Percentiles rank a stretch among this genome's conserved stretches.
These are phyloP conservation scores for Siniperca undulata DNA, from an alignment of 2,797 vertebrate genomes.

Conservation along the genomic window DNA sequence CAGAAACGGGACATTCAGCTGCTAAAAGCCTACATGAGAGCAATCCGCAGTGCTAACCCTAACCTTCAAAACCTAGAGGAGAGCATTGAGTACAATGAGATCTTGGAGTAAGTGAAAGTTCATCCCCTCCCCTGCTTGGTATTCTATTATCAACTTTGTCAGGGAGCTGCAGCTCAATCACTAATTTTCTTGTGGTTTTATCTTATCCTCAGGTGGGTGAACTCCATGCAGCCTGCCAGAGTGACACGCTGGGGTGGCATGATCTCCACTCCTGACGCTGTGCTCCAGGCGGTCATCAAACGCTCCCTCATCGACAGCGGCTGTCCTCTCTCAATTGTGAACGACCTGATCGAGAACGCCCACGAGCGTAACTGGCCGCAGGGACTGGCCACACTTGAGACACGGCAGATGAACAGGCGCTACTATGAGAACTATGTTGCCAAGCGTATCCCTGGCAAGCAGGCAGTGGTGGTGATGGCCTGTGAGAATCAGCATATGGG, in stretches of 20 bases:
- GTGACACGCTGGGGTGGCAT: conserved; percentile 99
- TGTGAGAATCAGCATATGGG: conserved; percentile 99
- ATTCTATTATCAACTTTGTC: neutral
- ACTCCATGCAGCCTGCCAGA: conserved; percentile 95
- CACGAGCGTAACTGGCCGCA: conserved; percentile 99
- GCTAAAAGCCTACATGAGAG: conserved; percentile 97
- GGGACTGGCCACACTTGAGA: conserved; percentile 97
- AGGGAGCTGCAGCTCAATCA: neutral
- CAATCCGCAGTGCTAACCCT: conserved; percentile 97
- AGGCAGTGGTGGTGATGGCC: conserved; percentile 98
- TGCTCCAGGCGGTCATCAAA: conserved; percentile 97
- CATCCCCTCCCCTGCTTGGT: neutral
- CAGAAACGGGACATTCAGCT: conserved; percentile 98
- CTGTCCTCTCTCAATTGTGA: conserved; percentile 96
- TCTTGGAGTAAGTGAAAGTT: conserved; percentile 91
- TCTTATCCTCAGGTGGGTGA: conserved; percentile 92
- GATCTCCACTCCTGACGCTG: conserved; percentile 98
- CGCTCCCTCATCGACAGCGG: conserved; percentile 98
- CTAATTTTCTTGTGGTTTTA: neutral
- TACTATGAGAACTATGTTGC: conserved; percentile 99
- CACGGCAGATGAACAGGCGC: conserved; percentile 97
- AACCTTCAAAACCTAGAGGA: conserved; percentile 98
- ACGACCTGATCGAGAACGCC: conserved; percentile 97
- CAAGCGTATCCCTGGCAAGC: conserved; percentile 98
- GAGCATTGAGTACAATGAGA: conserved; percentile 99